These are phyloP conservation scores for Cabera pusaria DNA, from an alignment of 2,888 invertebrate genomes.

Conservation along the genomic window DNA sequence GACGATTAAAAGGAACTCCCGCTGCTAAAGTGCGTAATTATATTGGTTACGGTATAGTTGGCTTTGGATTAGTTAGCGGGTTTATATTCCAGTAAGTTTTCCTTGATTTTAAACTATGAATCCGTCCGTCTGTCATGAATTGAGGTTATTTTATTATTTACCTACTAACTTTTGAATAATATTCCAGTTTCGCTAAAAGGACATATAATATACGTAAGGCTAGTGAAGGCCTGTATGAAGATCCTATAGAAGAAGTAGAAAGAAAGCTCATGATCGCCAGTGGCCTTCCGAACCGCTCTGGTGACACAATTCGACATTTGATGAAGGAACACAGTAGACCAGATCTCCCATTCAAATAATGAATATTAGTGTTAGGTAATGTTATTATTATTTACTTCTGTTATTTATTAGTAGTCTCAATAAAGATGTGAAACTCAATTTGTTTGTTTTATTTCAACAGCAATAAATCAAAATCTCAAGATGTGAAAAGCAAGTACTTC, in stretches of 20 bases:
- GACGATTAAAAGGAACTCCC: conserved; percentile 86
- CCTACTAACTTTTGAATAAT: conserved; percentile 5
- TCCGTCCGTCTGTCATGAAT: no score
- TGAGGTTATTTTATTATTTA: conserved; percentile 46
- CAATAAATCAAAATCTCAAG: conserved; percentile 34
- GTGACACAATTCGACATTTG: conserved; percentile 46
- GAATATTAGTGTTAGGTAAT: conserved; percentile 53
- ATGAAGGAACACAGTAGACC: conserved; percentile 49
- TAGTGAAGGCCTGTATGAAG: conserved; percentile 57
- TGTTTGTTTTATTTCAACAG: conserved; percentile 56
- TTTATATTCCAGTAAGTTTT: conserved; percentile 76
- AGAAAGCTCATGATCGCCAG: conserved; percentile 64
- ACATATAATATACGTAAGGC: conserved; percentile 54
- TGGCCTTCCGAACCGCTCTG: conserved; percentile 52
- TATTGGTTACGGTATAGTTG: conserved; percentile 71
- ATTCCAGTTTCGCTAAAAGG: conserved; percentile 51
- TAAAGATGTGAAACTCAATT: conserved; percentile 28
- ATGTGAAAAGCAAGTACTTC: conserved; percentile 68
- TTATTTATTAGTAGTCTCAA: conserved; percentile 21
- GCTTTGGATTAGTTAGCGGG: conserved; percentile 64
- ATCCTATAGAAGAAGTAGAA: conserved; percentile 70
- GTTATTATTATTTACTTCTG: conserved; percentile 18
- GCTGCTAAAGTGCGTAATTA: conserved; percentile 81
- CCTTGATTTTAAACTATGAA: no score
- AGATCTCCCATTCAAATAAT: conserved; percentile 61